Conservation (phyloP, 2,113 vertebrate genomes). For the Tinamus guttatus region DNA sequence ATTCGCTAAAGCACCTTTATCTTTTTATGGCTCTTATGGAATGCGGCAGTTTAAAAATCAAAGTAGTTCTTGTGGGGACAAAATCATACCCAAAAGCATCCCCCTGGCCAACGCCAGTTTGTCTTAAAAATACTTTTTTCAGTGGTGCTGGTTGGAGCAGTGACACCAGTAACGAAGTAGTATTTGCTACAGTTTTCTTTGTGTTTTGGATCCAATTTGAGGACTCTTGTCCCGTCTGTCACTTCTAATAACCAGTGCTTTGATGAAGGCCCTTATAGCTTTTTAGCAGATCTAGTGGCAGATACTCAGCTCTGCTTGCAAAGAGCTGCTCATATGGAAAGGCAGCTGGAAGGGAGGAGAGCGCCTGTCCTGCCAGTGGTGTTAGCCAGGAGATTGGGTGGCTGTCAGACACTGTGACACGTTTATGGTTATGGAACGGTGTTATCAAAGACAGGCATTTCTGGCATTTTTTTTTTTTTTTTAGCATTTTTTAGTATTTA, state of each 20-base stretch:
- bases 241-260: not conserved
- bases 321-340: rapidly evolving
- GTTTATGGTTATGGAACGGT: not conserved
- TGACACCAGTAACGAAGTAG: no score
- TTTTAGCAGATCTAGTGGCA: not conserved
- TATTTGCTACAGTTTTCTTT: not conserved
- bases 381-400: rapidly evolving
- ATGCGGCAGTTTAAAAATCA: not conserved
- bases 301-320: not conserved
- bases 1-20: not conserved
- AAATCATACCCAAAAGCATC: no score
- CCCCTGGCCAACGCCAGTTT: no score
- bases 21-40: not conserved
- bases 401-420: not conserved
- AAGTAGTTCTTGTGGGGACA: not conserved
- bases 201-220: not conserved
- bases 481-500: not conserved
- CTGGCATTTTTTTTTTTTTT: not conserved
- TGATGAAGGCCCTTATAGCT: not conserved
- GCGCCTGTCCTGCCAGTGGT: rapidly evolving
- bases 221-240: not conserved
- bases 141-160: not conserved
- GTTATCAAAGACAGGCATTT: not conserved
- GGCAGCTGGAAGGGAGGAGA: not conserved
- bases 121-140: not conserved